Evolutionary conservation across 2,888 invertebrate species (phyloP).

Genomic region (Endotricha flammealis): DNA sequence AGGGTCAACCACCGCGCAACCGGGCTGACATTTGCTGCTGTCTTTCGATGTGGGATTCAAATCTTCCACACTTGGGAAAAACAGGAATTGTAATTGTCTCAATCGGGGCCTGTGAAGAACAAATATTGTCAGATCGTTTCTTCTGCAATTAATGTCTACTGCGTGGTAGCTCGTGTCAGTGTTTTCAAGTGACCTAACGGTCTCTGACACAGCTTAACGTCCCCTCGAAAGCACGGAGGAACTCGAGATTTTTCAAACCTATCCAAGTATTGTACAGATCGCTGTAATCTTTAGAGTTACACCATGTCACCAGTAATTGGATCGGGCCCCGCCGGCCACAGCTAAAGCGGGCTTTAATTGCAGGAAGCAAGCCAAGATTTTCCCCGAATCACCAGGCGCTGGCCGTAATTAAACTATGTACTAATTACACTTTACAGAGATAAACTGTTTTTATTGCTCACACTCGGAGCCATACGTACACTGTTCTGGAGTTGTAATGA

Average conservation of each 20-base stretch:
- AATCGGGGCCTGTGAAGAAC: too few relatives aligned
- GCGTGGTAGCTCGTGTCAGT: too few relatives aligned
- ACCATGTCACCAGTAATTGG: slow-evolving; percentile 51
- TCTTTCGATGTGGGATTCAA: too few relatives aligned
- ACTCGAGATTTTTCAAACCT: too few relatives aligned
- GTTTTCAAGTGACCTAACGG: too few relatives aligned
- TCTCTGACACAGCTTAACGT: too few relatives aligned
- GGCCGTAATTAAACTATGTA: slow-evolving; percentile 65
- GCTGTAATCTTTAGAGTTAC: slow-evolving; percentile 24
- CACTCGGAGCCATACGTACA: slow-evolving; percentile 21
- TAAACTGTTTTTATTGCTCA: slow-evolving; percentile 53
- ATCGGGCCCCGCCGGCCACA: slow-evolving; percentile 47
- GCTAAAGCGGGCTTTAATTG: slow-evolving; percentile 62
- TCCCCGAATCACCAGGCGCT: slow-evolving; percentile 52
- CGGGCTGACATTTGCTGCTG: too few relatives aligned
- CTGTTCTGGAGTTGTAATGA: slow-evolving; percentile 20
- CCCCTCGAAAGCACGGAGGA: too few relatives aligned
- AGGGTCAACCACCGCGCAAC: too few relatives aligned
- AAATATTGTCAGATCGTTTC: neutral
- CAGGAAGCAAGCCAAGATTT: slow-evolving; percentile 64
- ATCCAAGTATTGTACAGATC: too few relatives aligned
- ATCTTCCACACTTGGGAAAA: too few relatives aligned
- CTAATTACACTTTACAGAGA: slow-evolving; percentile 62
- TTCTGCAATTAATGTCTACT: neutral
- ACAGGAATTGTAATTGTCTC: too few relatives aligned